Evolutionary conservation across 1,140 invertebrate genomes (phyloP).

Genomic region (Contarinia nasturtii): DNA sequence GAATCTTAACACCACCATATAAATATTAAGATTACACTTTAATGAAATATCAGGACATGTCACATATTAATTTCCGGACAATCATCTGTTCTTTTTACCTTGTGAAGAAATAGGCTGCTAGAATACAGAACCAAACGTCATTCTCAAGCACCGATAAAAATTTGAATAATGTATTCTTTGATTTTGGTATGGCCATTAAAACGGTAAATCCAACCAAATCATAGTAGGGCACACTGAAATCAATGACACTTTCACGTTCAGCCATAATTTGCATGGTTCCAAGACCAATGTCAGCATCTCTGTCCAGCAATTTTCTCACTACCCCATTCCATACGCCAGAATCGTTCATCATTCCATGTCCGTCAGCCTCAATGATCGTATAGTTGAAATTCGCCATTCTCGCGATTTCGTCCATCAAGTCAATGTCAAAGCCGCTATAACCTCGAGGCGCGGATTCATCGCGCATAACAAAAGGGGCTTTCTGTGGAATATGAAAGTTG

Average conservation of each 20-base stretch:
- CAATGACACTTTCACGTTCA: slow-evolving; percentile 82
- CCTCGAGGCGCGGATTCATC: slow-evolving; percentile 40
- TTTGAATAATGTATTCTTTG: slow-evolving; percentile 80
- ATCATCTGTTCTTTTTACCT: no score
- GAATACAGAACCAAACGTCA: slow-evolving; percentile 90
- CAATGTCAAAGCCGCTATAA: slow-evolving; percentile 87
- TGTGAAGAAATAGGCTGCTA: slow-evolving; percentile 88
- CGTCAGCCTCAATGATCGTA: slow-evolving; percentile 56
- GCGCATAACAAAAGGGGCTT: slow-evolving; percentile 70
- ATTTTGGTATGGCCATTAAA: slow-evolving; percentile 59
- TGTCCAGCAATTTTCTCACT: slow-evolving; percentile 76
- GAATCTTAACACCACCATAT: no score
- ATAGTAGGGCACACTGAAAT: slow-evolving; percentile 90
- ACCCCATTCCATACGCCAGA: slow-evolving; percentile 83
- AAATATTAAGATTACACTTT: no score
- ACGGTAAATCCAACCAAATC: slow-evolving; percentile 88
- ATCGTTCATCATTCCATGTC: slow-evolving; percentile 17
- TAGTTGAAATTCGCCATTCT: slow-evolving; percentile 75
- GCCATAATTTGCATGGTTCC: slow-evolving; percentile 82
- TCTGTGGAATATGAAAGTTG: slow-evolving; percentile 26
- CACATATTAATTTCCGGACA: no score
- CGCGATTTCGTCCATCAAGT: slow-evolving; percentile 71
- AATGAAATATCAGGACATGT: no score
- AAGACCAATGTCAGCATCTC: slow-evolving; percentile 76
- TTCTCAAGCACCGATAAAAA: slow-evolving; percentile 91